Percentiles rank a stretch among this genome's conserved stretches.
Evolutionary conservation across 2,888 invertebrate species (phyloP).

Genomic region (Drosophila subsilvestris): DNA sequence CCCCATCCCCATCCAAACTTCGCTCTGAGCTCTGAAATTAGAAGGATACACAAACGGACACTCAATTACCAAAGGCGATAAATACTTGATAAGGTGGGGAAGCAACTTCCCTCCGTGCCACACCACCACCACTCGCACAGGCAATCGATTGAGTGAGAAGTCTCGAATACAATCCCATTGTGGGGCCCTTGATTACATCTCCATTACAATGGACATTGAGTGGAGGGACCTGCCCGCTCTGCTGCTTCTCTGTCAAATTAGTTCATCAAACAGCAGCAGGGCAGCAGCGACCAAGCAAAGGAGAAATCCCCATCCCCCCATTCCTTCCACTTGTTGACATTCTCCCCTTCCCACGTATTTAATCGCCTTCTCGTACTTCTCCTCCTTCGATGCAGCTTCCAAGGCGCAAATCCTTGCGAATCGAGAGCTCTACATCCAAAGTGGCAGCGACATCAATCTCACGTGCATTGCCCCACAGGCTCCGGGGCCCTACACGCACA

Average conservation of each 20-base stretch:
- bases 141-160: slow-evolving; percentile 37
- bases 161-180: slow-evolving; percentile 35
- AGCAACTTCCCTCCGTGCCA: slow-evolving; percentile 20
- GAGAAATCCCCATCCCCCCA: not conserved
- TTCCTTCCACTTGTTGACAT: slow-evolving; percentile 39
- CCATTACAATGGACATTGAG: slow-evolving; percentile 18
- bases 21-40: not conserved
- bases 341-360: slow-evolving; percentile 14
- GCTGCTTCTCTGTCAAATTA: slow-evolving; percentile 41
- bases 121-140: not conserved
- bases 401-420: slow-evolving; percentile 94
- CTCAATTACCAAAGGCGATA: not conserved
- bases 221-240: slow-evolving; percentile 19
- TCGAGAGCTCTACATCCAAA: slow-evolving; percentile 93
- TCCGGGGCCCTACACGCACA: slow-evolving; percentile 88
- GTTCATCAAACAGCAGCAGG: slow-evolving; percentile 37
- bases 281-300: slow-evolving; percentile 4
- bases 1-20: not conserved
- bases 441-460: slow-evolving; percentile 95
- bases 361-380: slow-evolving; percentile 34
- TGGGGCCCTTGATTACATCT: slow-evolving; percentile 41
- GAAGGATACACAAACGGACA: not conserved
- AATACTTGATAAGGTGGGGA: slow-evolving; percentile 2
- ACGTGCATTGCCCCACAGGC: slow-evolving; percentile 93
- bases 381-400: slow-evolving; percentile 87